Conservation (phyloP, 1,140 invertebrate genomes). For the Papilio helenus region DNA sequence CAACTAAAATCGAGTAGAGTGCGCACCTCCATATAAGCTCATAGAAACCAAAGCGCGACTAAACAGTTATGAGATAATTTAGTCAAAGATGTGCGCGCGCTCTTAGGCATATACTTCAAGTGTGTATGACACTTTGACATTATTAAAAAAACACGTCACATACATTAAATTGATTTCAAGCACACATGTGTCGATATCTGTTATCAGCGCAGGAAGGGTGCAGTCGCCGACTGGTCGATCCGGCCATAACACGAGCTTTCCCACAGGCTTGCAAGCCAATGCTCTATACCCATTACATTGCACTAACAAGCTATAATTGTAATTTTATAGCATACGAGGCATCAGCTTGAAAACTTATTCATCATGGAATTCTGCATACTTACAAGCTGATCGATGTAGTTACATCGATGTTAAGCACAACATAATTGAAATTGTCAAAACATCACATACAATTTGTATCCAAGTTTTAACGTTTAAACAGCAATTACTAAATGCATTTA, state of each 20-base stretch:
- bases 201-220: constrained; percentile 5
- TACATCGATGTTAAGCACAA: not conserved
- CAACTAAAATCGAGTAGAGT: too few relatives aligned
- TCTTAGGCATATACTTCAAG: not conserved
- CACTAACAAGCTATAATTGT: not conserved
- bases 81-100: too few relatives aligned
- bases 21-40: too few relatives aligned
- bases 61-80: too few relatives aligned
- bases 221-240: not conserved
- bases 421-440: not conserved
- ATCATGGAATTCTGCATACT: too few relatives aligned
- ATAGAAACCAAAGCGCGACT: too few relatives aligned
- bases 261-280: constrained; percentile 1
- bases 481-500: not conserved
- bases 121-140: not conserved
- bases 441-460: not conserved
- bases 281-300: not conserved
- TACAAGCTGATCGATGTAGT: too few relatives aligned
- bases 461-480: not conserved
- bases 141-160: not conserved
- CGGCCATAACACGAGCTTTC: not conserved
- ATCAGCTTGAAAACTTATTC: not conserved
- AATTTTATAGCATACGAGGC: not conserved
- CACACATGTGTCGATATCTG: constrained; percentile 1
- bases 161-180: not conserved